These are phyloP conservation scores for Leptestheria dahalacensis DNA, from an alignment of 1,140 invertebrate species.

Conservation along the genomic window DNA sequence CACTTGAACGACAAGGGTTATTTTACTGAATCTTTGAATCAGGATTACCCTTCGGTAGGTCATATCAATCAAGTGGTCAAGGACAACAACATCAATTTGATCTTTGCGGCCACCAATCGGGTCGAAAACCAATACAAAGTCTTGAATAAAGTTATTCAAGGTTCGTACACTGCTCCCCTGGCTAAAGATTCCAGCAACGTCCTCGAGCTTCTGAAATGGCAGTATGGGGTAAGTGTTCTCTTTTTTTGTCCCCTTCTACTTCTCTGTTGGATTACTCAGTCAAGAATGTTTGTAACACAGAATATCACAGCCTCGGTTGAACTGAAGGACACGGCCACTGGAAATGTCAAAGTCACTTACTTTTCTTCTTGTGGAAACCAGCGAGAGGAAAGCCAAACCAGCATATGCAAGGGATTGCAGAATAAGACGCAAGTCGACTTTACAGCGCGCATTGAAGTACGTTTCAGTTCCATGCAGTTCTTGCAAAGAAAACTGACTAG, in stretches of 20 bases:
- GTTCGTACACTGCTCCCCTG: slow-evolving; percentile 69
- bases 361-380: slow-evolving; percentile 65
- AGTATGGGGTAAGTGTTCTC: slow-evolving; percentile 57
- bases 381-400: slow-evolving; percentile 41
- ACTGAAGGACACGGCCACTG: slow-evolving; percentile 78
- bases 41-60: slow-evolving; percentile 96
- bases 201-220: slow-evolving; percentile 70
- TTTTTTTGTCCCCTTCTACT: not conserved
- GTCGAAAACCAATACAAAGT: slow-evolving; percentile 70
- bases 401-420: slow-evolving; percentile 68
- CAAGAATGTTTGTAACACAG: slow-evolving; percentile 30
- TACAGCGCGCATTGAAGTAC: slow-evolving; percentile 23
- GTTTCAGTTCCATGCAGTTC: slow-evolving; percentile 32
- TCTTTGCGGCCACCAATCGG: slow-evolving; percentile 86
- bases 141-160: slow-evolving; percentile 60
- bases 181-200: slow-evolving; percentile 85
- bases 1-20: slow-evolving; percentile 38
- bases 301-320: slow-evolving; percentile 85
- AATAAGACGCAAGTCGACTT: slow-evolving; percentile 64
- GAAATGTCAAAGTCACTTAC: slow-evolving; percentile 70
- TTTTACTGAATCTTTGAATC: slow-evolving; percentile 45
- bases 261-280: not conserved
- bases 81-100: slow-evolving; percentile 88
- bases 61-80: slow-evolving; percentile 55
- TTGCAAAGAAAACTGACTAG: not conserved